Percentiles rank a stretch among this genome's conserved stretches.
phyloP scores from a whole-genome alignment of 2,797 vertebrate genomes.

The Tolypeutes matacus region DNA sequence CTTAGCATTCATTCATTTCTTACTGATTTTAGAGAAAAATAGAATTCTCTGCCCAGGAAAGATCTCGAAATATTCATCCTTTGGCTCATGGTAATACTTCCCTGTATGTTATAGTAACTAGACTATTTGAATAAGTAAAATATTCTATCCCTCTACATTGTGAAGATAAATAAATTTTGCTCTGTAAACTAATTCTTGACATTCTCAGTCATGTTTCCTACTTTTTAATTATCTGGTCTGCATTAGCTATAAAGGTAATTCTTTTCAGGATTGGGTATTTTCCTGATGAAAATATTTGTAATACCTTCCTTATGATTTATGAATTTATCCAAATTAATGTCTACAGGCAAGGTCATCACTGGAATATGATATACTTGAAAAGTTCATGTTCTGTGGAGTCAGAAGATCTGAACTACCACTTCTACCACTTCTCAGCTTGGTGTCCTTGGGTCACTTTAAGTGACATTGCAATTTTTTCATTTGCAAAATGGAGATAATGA shows the following conservation, averaged over 20 bases:
- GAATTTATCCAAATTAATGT: constrained; percentile 49
- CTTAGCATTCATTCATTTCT: not conserved
- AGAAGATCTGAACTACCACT: not conserved
- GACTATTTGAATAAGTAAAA: constrained; percentile 31
- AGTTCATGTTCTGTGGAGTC: not conserved
- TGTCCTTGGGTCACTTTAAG: not conserved
- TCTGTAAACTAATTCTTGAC: constrained; percentile 26
- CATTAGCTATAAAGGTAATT: constrained; percentile 36
- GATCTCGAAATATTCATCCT: not conserved
- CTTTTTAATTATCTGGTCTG: not conserved
- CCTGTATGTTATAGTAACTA: constrained; percentile 33
- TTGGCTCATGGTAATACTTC: not conserved
- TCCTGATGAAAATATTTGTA: not conserved
- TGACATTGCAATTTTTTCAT: not conserved
- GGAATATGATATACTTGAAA: constrained; percentile 16
- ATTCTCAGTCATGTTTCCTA: constrained; percentile 8
- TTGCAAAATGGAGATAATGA: not conserved
- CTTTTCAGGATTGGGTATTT: not conserved
- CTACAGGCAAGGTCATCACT: not conserved
- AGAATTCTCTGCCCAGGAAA: not conserved
- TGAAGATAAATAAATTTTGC: constrained; percentile 52
- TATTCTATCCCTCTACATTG: not conserved
- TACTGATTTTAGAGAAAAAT: constrained; percentile 12
- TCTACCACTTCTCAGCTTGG: not conserved
- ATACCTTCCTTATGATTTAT: not conserved